Evolutionary conservation across 2,797 vertebrate genomes (phyloP), one percentile per base, ranked within the genome.

Genomic region (Clarias fuscus): DNA sequence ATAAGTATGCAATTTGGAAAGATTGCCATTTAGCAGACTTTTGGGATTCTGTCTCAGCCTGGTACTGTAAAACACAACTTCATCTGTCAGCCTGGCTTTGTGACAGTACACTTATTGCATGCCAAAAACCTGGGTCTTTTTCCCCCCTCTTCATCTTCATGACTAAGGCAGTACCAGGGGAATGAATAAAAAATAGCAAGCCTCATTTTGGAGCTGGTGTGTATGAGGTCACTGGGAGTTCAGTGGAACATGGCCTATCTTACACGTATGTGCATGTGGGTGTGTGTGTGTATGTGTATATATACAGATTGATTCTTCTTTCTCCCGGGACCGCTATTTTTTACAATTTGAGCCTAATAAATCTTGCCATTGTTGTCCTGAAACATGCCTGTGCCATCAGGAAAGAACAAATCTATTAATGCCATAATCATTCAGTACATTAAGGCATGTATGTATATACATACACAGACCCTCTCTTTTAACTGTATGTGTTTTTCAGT

Each of bases 211-310:
- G 73, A 67, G 62, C 79, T 67, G 79, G n/a, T 82, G 15, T 67
- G 61, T 67, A 4, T 17, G 82, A 85, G 88, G 89, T 90, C 84
- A 88, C n/a, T 43, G 14, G 67, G 72, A 87, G 89, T 89, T 90
- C 87, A 86, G 85, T 78, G 68, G 71, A 84, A 84, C 24, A 53
- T 83, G 76, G 59, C 22, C 64, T 78, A 30, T 37, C 67, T 17
- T 17, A 68, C 14, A 40, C 30, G 10, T 30, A 17, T 1, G 10
- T 5, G 11, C 4, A 30, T 13, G 61, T 43, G 40, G 7, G 40
- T 43, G 43, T 43, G 40, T 43, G 40, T 43, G 43, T 43, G 40
- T 43, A 33, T 33, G 2, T 33, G 2, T 33, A 33, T 33, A 33
- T 33, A 33, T 33, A 33, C 8, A 48, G 8, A 48, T 48, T 48